Evolutionary conservation across 2,113 vertebrate species (phyloP).

Genomic region (Laticauda laticaudata): DNA sequence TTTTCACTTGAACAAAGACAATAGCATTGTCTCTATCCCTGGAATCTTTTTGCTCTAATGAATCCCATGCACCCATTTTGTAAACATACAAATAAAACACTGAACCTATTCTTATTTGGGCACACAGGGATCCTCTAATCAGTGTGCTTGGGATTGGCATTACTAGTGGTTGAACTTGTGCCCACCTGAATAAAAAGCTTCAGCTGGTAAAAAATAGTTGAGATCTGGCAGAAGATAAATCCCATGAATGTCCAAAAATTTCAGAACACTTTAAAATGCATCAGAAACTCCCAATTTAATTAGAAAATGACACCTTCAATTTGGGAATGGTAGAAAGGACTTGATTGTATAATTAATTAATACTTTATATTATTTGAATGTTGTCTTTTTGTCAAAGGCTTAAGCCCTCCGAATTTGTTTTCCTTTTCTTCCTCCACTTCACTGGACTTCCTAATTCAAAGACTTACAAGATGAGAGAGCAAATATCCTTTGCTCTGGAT

Average conservation of each 20-base stretch:
- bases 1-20: not conserved
- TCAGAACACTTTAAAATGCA: not conserved
- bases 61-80: not conserved
- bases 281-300: not conserved
- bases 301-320: not conserved
- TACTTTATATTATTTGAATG: not conserved
- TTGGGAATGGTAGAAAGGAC: not conserved
- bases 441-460: not conserved
- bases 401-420: not conserved
- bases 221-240: not conserved
- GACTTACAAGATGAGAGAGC: not conserved
- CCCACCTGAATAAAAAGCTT: not conserved
- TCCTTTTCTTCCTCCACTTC: not conserved
- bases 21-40: not conserved
- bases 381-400: not conserved
- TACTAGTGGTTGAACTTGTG: not conserved
- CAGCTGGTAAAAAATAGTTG: not conserved
- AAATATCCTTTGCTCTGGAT: not conserved
- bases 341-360: not conserved
- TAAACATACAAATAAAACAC: not conserved
- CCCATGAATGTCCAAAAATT: not conserved
- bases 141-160: not conserved
- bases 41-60: not conserved
- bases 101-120: not conserved
- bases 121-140: not conserved